Percentiles rank a stretch among this genome's conserved stretches.
Conservation (phyloP, 2,888 invertebrate species). For the Torymus tubicola region DNA sequence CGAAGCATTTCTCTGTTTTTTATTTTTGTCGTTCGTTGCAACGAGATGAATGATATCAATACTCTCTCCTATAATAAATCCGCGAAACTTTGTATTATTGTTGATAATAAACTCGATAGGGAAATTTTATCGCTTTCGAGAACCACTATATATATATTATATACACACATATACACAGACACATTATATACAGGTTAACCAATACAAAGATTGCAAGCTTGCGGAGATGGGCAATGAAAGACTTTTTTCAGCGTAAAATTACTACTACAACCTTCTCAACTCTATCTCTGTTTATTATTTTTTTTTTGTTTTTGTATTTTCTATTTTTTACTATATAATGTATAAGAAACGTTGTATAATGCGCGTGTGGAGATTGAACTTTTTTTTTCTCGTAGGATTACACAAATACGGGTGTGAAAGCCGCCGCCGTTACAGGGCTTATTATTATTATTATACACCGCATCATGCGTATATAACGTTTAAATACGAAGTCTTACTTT, state of each 20-base stretch:
- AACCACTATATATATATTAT: no score
- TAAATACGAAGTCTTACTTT: no score
- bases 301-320: not conserved
- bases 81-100: conserved; percentile 44
- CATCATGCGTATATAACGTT: no score
- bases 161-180: no score
- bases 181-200: no score
- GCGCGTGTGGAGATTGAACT: conserved; percentile 23
- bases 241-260: not conserved
- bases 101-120: conserved; percentile 27
- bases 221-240: conserved; percentile 21
- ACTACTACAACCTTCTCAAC: no score
- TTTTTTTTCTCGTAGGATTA: conserved; percentile 15
- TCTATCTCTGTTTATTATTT: not conserved
- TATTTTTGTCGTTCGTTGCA: not conserved
- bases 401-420: no score
- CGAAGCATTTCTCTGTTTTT: conserved; percentile 35
- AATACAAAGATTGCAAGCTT: conserved; percentile 11
- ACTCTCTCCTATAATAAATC: conserved; percentile 52
- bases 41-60: conserved; percentile 38
- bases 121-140: conserved; percentile 8
- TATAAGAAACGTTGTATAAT: conserved; percentile 22
- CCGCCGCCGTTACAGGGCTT: no score
- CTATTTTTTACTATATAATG: not conserved
- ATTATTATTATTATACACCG: no score